Evolutionary conservation across 2,888 invertebrate species (phyloP), one percentile per base, ranked within the genome.

Genomic region (Lacanobia oleracea): DNA sequence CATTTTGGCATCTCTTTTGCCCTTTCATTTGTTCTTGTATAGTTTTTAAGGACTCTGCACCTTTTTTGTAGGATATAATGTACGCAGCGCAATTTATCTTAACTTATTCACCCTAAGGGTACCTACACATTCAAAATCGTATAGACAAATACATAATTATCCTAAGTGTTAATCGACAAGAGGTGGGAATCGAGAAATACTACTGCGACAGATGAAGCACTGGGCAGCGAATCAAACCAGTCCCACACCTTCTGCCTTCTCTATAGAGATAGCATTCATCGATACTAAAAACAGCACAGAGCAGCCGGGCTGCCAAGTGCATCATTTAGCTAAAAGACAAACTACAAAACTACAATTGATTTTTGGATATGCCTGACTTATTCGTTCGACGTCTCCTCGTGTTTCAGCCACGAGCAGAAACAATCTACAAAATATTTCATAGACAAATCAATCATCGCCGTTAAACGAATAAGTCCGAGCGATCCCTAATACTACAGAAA

Each of bases 131-230:
- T 48, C 3, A 53, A 63, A 75, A 75, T 48, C 21, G 14, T 51
- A 75, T 37, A 69, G 54, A 70, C 53, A 27, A 69, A 16, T 79
- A 79, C 43, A 63, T 48, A 67, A n/a, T 48, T 33, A 75, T 67
- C 67, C 75, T 67, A 51, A 60, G 14, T 60, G 71, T 80, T 63
- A 61, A 71, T 65, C 56, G 67, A 79, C 67, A 76, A 72, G 67
- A 72, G 77, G 77, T 67, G 79, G 79, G 81, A 64, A 67, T 80
- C 23, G 16, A 67, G 69, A 81, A 77, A 73, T 80, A 77, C 79
- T 77, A 79, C 60, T 56, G 67, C 51, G 76, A 57, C 56, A 67
- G 61, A 57, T 68, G 37, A 80, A 16, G 66, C 79, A 77, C 59
- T 53, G n/a, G 67, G 48, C 77, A 67, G 66, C 10, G 59, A 33